phyloP scores from a whole-genome alignment of 2,113 vertebrate species.

The Chloropsis cyanopogon region DNA sequence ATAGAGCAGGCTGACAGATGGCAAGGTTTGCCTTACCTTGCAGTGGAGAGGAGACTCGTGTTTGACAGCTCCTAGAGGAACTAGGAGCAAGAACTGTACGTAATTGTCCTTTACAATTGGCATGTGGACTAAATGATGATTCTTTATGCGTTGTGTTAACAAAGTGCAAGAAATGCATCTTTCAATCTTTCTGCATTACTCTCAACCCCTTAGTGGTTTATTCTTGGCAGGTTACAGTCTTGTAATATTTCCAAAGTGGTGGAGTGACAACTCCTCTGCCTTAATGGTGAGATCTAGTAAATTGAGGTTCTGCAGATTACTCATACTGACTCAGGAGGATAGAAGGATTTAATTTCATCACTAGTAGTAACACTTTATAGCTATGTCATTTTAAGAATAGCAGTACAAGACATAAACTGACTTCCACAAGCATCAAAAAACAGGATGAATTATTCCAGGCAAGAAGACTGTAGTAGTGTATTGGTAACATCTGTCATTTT shows the following conservation, averaged over 20 bases:
- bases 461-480: background rate
- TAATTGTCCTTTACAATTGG: background rate
- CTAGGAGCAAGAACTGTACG: background rate
- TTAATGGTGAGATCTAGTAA: background rate
- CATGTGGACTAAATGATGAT: accelerated
- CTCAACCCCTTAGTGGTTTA: background rate
- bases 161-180: background rate
- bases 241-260: background rate
- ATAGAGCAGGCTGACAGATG: background rate
- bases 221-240: background rate
- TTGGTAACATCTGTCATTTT: background rate
- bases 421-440: background rate
- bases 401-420: background rate
- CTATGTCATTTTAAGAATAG: background rate
- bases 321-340: background rate
- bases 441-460: background rate
- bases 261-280: background rate
- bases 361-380: background rate
- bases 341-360: background rate
- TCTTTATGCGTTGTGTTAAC: background rate
- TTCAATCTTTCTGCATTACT: background rate
- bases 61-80: background rate
- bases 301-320: background rate
- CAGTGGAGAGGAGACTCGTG: background rate
- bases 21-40: background rate